A percentile compares a stretch with the other conserved stretches of the same genome.
These are phyloP conservation scores for Prietella phreatophila DNA, from an alignment of 2,113 vertebrate genomes.

Conservation along the genomic window DNA sequence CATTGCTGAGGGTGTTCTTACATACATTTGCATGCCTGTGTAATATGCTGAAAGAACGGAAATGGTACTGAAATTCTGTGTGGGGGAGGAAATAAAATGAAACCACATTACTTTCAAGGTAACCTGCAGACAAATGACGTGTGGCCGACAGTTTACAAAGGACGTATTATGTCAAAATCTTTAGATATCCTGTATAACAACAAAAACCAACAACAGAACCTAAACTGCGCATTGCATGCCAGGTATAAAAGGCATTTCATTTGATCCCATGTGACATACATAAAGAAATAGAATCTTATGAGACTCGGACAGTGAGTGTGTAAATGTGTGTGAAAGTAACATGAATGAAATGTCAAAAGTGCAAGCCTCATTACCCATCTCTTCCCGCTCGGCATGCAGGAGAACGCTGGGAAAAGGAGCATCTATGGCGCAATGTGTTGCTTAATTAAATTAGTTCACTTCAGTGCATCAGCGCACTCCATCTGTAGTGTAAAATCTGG, in stretches of 20 bases:
- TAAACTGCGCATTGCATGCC: background rate
- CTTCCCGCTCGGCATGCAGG: slow-evolving; percentile 16
- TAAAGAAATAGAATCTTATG: background rate
- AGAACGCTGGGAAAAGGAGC: slow-evolving; percentile 39
- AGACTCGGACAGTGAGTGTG: slow-evolving; percentile 20
- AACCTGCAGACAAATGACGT: background rate
- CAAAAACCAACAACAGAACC: background rate
- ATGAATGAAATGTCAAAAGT: slow-evolving; percentile 42
- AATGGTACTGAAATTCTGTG: background rate
- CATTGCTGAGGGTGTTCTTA: background rate
- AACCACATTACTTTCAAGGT: slow-evolving; percentile 30
- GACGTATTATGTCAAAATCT: background rate
- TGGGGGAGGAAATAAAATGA: background rate
- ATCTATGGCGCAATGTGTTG: slow-evolving; percentile 61
- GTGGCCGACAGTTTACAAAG: background rate
- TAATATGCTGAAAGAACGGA: slow-evolving; percentile 21
- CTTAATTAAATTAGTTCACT: slow-evolving; percentile 70
- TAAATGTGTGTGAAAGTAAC: slow-evolving; percentile 9
- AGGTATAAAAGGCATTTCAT: background rate
- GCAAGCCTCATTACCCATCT: slow-evolving; percentile 22
- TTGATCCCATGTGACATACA: background rate
- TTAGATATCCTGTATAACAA: background rate
- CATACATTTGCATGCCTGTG: background rate
- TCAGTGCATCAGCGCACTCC: slow-evolving; percentile 55
- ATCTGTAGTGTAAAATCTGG: background rate